These are phyloP conservation scores for Staurois parvus DNA, from an alignment of 2,797 vertebrate species.

Conservation along the genomic window DNA sequence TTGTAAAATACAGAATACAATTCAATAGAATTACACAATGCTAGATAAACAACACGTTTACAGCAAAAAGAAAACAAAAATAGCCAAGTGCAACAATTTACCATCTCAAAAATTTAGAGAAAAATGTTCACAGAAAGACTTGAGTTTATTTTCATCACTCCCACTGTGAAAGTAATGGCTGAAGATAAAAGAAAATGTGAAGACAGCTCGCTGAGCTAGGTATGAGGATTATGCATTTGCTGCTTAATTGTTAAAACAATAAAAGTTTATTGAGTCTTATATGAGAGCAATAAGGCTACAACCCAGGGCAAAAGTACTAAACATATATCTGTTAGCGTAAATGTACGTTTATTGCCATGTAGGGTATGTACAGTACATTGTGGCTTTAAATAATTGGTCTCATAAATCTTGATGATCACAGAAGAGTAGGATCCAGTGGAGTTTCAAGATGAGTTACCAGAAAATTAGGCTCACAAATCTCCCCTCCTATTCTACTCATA, in stretches of 20 bases:
- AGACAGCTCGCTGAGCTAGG: conserved; percentile 24
- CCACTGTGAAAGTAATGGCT: conserved; percentile 4
- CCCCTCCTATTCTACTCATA: not conserved
- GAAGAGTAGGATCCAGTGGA: conserved; percentile 12
- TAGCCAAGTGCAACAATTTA: not conserved
- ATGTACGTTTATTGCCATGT: conserved; percentile 14
- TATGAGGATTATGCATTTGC: conserved; percentile 25
- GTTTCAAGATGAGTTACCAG: conserved; percentile 27
- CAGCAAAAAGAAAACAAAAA: not conserved
- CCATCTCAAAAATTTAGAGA: not conserved
- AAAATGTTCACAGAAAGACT: not conserved
- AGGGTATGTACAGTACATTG: not conserved
- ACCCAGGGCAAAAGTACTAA: not conserved
- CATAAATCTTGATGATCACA: conserved; percentile 40
- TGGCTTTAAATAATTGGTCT: conserved; percentile 16
- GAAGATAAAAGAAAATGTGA: not conserved
- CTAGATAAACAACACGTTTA: too few species aligned
- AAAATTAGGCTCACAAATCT: conserved; percentile 17
- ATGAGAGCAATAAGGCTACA: conserved; percentile 23
- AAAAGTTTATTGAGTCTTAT: conserved; percentile 34
- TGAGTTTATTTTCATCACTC: conserved; percentile 1
- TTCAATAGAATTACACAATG: too few species aligned
- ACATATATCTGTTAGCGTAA: conserved; percentile 10
- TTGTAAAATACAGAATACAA: too few species aligned
- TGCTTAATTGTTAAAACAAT: conserved; percentile 28